Conservation (phyloP, 2,113 vertebrate genomes). For the Mustela lutreola region DNA sequence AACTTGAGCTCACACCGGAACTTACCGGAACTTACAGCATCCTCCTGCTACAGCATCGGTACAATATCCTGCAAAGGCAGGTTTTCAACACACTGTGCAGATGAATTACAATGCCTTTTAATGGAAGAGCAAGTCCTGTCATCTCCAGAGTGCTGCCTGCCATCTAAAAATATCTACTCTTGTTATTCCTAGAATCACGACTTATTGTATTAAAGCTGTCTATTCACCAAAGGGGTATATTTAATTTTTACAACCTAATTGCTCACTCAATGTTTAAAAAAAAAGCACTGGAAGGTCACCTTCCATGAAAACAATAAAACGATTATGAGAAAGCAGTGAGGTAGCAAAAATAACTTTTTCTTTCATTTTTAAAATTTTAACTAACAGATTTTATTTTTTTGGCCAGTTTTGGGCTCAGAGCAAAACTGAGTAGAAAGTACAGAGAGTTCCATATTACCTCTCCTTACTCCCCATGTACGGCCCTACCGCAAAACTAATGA, state of each 20-base stretch:
- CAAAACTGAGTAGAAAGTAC: not conserved
- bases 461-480: too few relatives aligned
- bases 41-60: not conserved
- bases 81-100: too few relatives aligned
- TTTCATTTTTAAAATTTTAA: slow-evolving; percentile 3
- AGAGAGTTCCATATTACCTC: not conserved
- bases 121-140: not conserved
- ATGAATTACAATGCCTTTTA: not conserved
- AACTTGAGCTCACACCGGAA: not conserved
- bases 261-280: not conserved
- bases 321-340: not conserved
- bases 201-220: not conserved
- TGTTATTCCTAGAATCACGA: not conserved
- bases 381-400: not conserved
- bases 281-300: not conserved
- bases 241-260: not conserved
- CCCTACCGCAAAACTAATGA: not conserved
- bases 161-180: not conserved
- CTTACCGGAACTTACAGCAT: not conserved
- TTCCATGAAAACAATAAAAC: slow-evolving; percentile 2
- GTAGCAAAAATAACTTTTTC: not conserved
- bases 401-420: not conserved
- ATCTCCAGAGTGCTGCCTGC: not conserved
- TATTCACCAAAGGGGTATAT: not conserved
- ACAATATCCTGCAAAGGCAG: not conserved